These are phyloP conservation scores for Arge pagana DNA, from an alignment of 2,888 invertebrate species.

Conservation along the genomic window DNA sequence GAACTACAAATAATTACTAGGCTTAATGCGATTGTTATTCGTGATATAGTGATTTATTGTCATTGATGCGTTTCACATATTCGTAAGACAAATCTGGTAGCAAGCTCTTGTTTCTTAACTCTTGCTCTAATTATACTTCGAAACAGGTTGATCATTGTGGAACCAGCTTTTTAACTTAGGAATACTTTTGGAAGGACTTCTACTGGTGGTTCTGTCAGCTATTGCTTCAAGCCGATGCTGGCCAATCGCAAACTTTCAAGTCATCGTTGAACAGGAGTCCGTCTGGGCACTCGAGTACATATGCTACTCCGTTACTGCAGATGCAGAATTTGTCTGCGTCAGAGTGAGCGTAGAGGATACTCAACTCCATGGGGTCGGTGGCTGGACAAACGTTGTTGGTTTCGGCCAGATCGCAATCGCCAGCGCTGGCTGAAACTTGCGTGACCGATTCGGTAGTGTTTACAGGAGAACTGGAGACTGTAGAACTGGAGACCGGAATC, in stretches of 20 bases:
- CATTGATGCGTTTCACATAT: too few species aligned
- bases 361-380: slow-evolving; percentile 8
- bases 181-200: background rate
- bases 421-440: background rate
- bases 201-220: background rate
- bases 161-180: background rate
- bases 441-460: background rate
- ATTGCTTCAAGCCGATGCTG: slow-evolving; percentile 24
- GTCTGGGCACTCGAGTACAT: slow-evolving; percentile 31
- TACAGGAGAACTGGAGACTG: background rate
- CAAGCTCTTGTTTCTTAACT: too few species aligned
- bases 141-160: background rate
- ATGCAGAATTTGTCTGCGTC: slow-evolving; percentile 41
- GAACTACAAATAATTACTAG: slow-evolving; percentile 4
- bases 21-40: background rate
- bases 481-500: background rate
- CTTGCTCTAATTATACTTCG: too few species aligned
- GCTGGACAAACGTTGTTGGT: slow-evolving; percentile 35
- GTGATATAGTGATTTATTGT: background rate
- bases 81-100: too few species aligned
- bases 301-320: slow-evolving; percentile 30
- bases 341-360: slow-evolving; percentile 30
- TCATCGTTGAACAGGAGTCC: slow-evolving; percentile 31
- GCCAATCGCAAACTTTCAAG: slow-evolving; percentile 30
- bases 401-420: too few species aligned